Base-by-base conservation (phyloP, 2,113 vertebrate species). In the Cettia cetti region DNA sequence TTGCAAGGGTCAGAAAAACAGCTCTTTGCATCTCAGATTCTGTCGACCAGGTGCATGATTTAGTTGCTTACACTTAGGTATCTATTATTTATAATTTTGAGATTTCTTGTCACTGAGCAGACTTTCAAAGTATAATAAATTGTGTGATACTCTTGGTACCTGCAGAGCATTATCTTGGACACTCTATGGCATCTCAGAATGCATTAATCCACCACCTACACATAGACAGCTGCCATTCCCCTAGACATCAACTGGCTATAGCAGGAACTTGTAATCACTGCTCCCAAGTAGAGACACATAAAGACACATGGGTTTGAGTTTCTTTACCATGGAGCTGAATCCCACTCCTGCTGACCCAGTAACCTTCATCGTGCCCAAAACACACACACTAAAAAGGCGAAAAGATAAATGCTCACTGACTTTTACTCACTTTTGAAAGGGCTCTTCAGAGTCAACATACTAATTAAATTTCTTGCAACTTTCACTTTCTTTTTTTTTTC, bases 21-120 rank as follows among this genome's bases (percentile, higher is more conserved):
- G 30, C 11, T 52, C 24, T 61, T 66, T 30, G 42, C 14, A 63
- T 35, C 0, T 52, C 21, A 33, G 35, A 31, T 18, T 54, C 22
- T 61, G 2, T n/a, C 0, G 0, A 21, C 8, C 31, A 45, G 26
- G 5, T 24, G 5, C 1, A 0, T 52, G 18, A 70, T 44, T 82
- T 56, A 52, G 4, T 27, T 52, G 20, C 60, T 92, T 50, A 61
- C 22, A 20, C 18, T 53, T 35, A 22, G 27, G 23, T 56, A 61
- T 42, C 44, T 61, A n/a, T n/a, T n/a, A n/a, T n/a, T n/a, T n/a
- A 63, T 28, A 15, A 54, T 72, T 89, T 59, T 77, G n/a, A 72
- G 30, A 13, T 56, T 68, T 16, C 68, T 68, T 89, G 47, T 26
- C 44, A 66, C 0, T 49, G 31, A 71, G 37, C n/a, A 70, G 60